Conservation (phyloP, 2,888 invertebrate genomes). For the Ferrisia virgata region DNA sequence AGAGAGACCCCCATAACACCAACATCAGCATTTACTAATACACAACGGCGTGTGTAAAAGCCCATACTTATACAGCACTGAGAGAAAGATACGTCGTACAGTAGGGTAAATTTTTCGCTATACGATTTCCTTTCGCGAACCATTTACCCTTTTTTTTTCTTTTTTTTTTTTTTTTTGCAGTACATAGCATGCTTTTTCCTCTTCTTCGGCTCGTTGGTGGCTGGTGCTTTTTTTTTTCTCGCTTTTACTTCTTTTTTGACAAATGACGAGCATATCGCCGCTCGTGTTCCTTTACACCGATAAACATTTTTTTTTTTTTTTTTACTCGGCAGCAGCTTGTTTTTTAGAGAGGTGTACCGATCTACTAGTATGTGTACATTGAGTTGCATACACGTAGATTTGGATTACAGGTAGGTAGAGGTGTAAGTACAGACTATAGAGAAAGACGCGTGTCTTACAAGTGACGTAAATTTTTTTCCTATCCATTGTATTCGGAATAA, state of each 20-base stretch:
- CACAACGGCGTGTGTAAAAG: conserved; percentile 5
- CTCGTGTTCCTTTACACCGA: conserved; percentile 1
- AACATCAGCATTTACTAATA: background rate
- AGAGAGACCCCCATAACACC: background rate
- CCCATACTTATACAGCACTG: background rate
- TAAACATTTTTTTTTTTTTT: background rate
- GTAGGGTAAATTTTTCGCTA: background rate
- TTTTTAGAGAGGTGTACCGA: background rate
- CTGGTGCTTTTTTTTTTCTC: background rate
- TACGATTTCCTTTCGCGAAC: background rate
- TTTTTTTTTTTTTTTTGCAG: no score
- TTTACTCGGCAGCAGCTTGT: background rate
- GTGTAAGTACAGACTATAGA: no score
- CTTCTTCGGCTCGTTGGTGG: background rate
- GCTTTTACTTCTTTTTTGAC: conserved; percentile 24
- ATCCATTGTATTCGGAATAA: background rate
- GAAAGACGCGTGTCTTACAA: conserved; percentile 10
- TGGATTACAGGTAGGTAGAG: no score
- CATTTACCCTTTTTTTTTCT: background rate
- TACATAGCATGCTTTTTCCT: background rate
- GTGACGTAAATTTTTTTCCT: background rate
- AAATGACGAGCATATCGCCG: conserved; percentile 17
- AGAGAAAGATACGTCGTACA: background rate
- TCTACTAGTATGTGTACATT: background rate
- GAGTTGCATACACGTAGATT: background rate